A percentile compares a stretch with the other conserved stretches of the same genome.
Evolutionary conservation across 2,113 vertebrate species (phyloP).

Genomic region (Casuarius casuarius): DNA sequence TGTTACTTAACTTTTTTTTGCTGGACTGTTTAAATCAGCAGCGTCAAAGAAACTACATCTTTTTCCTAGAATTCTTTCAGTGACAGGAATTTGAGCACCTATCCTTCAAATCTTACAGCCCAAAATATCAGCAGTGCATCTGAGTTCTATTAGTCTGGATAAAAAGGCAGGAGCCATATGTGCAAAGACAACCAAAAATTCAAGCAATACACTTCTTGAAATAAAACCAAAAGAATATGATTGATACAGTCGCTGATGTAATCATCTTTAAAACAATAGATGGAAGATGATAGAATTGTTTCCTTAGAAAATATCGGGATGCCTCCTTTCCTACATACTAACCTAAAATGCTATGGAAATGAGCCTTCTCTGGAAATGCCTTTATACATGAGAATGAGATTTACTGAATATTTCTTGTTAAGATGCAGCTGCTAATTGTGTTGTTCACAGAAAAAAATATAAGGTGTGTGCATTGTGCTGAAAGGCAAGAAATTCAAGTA

Average conservation of each 20-base stretch:
- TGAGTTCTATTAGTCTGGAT: conserved; percentile 21
- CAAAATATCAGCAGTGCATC: neutral
- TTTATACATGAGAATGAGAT: conserved; percentile 48
- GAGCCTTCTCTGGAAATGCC: conserved; percentile 34
- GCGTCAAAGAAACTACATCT: neutral
- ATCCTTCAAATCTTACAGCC: neutral
- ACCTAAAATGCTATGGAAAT: neutral
- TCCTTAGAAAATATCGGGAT: neutral
- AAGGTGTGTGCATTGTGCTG: conserved; percentile 20
- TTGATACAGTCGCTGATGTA: neutral
- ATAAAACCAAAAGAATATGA: neutral
- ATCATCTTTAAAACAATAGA: neutral
- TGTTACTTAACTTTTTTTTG: neutral
- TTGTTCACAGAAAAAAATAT: conserved; percentile 30
- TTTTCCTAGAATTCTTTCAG: conserved; percentile 18
- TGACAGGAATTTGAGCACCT: neutral
- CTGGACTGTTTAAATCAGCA: neutral
- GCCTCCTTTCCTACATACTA: neutral
- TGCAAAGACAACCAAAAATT: neutral
- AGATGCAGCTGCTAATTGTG: conserved; percentile 46
- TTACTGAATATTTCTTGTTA: conserved; percentile 43
- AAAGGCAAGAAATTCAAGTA: conserved; percentile 58
- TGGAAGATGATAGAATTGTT: neutral
- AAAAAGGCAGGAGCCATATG: neutral
- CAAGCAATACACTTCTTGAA: neutral